Percentiles rank a stretch among this genome's conserved stretches.
phyloP scores from a whole-genome alignment of 2,888 invertebrate genomes.

The Oligia strigilis region DNA sequence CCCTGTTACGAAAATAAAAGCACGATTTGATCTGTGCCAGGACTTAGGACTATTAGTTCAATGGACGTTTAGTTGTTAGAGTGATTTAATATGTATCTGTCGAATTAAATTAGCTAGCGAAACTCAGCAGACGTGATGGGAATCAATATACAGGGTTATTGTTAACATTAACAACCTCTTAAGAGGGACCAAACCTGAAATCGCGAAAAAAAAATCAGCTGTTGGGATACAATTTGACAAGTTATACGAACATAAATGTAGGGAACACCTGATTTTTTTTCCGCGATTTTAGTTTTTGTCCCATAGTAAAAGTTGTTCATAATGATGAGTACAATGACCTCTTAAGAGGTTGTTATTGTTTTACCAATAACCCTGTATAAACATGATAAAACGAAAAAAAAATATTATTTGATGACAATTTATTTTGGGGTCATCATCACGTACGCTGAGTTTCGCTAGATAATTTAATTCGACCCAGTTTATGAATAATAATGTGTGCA shows the following conservation, averaged over 20 bases:
- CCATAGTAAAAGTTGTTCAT: no score
- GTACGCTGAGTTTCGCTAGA: neutral
- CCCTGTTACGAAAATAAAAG: neutral
- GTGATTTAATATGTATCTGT: slow-evolving; percentile 3
- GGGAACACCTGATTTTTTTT: no score
- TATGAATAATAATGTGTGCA: slow-evolving; percentile 24
- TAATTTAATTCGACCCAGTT: neutral
- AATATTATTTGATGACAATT: neutral
- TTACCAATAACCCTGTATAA: neutral
- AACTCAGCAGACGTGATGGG: neutral
- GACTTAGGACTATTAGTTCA: slow-evolving; percentile 18
- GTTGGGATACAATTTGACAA: no score
- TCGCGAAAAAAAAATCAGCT: no score
- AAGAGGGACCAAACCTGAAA: no score
- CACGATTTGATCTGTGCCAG: slow-evolving; percentile 27
- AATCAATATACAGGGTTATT: neutral
- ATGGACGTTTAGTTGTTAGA: slow-evolving; percentile 22
- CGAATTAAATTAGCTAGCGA: neutral
- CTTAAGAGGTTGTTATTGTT: no score
- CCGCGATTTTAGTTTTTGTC: no score
- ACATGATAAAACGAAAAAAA: neutral
- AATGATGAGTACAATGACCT: no score
- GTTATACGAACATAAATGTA: no score
- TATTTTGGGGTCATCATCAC: neutral
- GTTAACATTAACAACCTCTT: no score